phyloP scores from a whole-genome alignment of 2,888 invertebrate genomes.

The Tiliacea aurago region DNA sequence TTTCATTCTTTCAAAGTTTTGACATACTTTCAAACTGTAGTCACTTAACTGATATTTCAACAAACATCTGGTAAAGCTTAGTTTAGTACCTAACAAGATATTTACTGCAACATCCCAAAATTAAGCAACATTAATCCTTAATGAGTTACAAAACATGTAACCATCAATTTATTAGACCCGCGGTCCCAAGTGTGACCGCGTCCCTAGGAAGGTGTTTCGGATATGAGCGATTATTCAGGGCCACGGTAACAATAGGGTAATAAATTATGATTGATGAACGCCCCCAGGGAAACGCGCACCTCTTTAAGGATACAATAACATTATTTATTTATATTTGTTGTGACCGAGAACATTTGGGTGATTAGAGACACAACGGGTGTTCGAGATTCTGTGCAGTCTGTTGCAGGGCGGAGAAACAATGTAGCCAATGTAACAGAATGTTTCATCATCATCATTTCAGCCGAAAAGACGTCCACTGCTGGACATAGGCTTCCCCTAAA shows the following conservation, averaged over 20 bases:
- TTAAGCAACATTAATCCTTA: conserved; percentile 50
- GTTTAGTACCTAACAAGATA: neutral
- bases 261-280: conserved; percentile 90
- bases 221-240: conserved; percentile 89
- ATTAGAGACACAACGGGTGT: conserved; percentile 34
- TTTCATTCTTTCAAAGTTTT: neutral
- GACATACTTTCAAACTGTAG: neutral
- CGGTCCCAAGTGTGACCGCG: conserved; percentile 71
- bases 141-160: conserved; percentile 58
- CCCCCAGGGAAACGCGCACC: conserved; percentile 74
- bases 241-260: conserved; percentile 87
- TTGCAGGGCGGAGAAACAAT: neutral
- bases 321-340: conserved; percentile 72
- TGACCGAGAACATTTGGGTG: conserved; percentile 32
- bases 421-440: neutral
- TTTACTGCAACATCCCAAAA: neutral
- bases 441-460: too few relatives aligned
- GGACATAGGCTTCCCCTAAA: too few relatives aligned
- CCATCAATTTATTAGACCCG: conserved; percentile 65
- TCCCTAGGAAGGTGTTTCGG: conserved; percentile 86
- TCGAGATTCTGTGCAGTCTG: neutral
- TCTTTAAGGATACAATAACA: conserved; percentile 80
- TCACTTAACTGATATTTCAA: neutral
- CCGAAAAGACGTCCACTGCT: too few relatives aligned
- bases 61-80: neutral